Conservation (phyloP, 2,113 vertebrate genomes). For the Chlorodrepanis virens region DNA sequence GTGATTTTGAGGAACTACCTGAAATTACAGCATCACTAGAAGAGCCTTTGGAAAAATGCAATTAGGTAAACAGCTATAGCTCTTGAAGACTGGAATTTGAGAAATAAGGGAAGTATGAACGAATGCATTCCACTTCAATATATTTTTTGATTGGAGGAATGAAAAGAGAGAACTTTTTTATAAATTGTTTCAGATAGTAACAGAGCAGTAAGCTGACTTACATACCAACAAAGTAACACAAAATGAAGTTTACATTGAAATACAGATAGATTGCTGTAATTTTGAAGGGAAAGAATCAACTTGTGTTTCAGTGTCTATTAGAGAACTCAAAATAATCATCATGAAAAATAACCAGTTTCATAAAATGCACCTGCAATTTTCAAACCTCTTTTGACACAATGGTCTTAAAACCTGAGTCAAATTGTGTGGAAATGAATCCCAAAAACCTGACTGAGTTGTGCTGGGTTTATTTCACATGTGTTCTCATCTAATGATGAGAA, state of each 20-base stretch:
- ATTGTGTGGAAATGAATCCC: not conserved
- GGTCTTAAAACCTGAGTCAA: not conserved
- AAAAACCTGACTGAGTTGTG: not conserved
- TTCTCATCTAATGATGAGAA: not conserved
- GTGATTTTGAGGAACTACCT: not conserved
- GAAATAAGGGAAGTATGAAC: not conserved
- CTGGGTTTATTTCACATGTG: not conserved
- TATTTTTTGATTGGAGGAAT: not conserved
- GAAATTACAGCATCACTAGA: not conserved
- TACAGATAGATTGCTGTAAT: not conserved
- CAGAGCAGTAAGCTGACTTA: not conserved
- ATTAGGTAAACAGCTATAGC: not conserved
- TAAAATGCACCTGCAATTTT: not conserved
- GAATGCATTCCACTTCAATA: not conserved
- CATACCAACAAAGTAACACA: not conserved
- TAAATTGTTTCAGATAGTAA: not conserved
- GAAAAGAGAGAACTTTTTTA: not conserved
- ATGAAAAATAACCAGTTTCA: not conserved
- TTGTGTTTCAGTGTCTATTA: not conserved
- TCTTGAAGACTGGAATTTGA: not conserved
- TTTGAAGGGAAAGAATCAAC: not conserved
- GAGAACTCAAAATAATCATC: not conserved
- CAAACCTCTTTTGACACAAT: not conserved
- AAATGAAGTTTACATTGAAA: not conserved
- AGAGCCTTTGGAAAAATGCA: not conserved